Base-by-base conservation (phyloP, 2,888 invertebrate species). In the Drosophila nr. perissopoda region DNA sequence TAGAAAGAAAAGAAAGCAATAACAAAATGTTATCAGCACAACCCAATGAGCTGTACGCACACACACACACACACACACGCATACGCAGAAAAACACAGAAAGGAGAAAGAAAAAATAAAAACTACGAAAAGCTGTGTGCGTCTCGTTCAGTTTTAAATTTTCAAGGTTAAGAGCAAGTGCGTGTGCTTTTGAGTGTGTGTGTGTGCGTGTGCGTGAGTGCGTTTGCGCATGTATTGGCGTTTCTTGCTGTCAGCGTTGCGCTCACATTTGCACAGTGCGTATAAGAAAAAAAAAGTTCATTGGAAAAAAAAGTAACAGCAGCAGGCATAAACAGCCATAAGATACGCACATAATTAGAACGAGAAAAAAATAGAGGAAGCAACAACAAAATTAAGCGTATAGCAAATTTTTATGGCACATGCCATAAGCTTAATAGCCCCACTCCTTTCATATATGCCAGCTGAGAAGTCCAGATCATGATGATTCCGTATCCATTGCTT, bases 131-230 rank as follows among this genome's bases (percentile, higher is more conserved):
- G 58, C 76, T 71, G 76, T 63, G 74, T 69, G 76, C 74, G 78
- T 65, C 65, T 60, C 54, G 70, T 69, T 66, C 42, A 66, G 66
- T 56, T 63, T 74, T 64, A 64, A 56, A 57, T 79, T 85, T 89
- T 89, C 86, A 87, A 87, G 86, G 86, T 87, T 87, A 87, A 89
- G 82, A 82, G 75, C 85, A 89, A 89, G 90, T 87, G 86, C 88
- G 90, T 88, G 82, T 78, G 81, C 68, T 60, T 59, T 59, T 60
- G 57, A 74, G 60, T 70, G 66, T 62, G 53, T 46, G 62, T 42
- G 34, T 60, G 57, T 54, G 62, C 52, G 60, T 69, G 38, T 33
- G 59, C 25, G 60, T 53, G 38, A 31, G 57, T 59, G 46, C 7
- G 40, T 27, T 11, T 66, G 76, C 34, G 51, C 51, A 13, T 64